Base-by-base conservation (phyloP, 2,797 vertebrate genomes). In the Galagoides demidoff region DNA sequence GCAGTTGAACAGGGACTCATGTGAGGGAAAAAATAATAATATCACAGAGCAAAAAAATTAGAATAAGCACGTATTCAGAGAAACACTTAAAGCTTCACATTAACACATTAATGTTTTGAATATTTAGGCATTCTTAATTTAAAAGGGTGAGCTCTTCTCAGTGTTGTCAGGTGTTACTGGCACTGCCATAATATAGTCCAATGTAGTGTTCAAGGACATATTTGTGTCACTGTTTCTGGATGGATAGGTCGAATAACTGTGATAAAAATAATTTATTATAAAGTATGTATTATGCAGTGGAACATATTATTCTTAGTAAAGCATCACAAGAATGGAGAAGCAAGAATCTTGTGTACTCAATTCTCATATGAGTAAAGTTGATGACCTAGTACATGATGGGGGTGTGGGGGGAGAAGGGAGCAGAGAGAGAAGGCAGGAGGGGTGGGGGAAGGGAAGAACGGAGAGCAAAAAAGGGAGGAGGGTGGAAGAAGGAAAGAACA, bases 91-190 rank as follows among this genome's bases (percentile, higher is more conserved):
- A 70, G 16, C 12, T 57, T 82, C 29, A 77, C 22, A 23, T 39
- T 64, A 93, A 73, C n/a, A 55, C 27, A 74, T 70, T n/a, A 85
- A 29, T 63, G 7, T 79, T 91, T 95, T 61, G 76, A 16, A 57
- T 92, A 91, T 74, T 85, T 70, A 85, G 20, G 85, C 20, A 45
- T 23, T 6, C 7, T 73, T 61, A 88, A 19, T 76, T 25, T 76
- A 91, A 94, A 94, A 93, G 22, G 39, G 1, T 64, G 39, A 81
- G 13, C 39, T 76, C n/a, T 94, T 95, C 37, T 85, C 37, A 52
- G 0, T 90, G n/a, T 57, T 85, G 27, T 85, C 29, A 90, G 79
- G 70, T 31, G 3, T n/a, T 68, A 74, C 68, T 9, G 5, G 34
- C 70, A 71, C 7, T 61, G 20, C 13, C 31, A 71, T 2, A 89